A percentile compares a stretch with the other conserved stretches of the same genome.
These are phyloP conservation scores for Drosophila robusta DNA, from an alignment of 2,888 invertebrate genomes.

Conservation along the genomic window DNA sequence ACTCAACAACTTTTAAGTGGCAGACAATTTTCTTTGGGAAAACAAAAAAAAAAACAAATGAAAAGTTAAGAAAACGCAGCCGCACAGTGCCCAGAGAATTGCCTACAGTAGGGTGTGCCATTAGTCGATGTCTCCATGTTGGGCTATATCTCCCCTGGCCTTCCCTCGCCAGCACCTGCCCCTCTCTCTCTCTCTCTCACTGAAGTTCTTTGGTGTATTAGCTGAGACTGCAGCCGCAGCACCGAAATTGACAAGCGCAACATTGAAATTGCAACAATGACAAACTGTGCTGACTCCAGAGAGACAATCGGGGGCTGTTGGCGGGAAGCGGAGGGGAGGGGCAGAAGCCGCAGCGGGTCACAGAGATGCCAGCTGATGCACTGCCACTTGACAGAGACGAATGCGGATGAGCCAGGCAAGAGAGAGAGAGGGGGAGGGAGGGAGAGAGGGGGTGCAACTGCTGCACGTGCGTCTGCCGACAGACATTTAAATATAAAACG, in stretches of 20 bases:
- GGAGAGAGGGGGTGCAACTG: slow-evolving; percentile 23
- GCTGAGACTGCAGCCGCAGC: slow-evolving; percentile 26
- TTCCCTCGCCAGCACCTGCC: too few relatives aligned
- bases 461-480: slow-evolving; percentile 75
- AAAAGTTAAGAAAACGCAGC: slow-evolving; percentile 17
- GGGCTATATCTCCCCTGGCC: neutral
- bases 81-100: slow-evolving; percentile 23
- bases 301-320: neutral
- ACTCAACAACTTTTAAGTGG: slow-evolving; percentile 34
- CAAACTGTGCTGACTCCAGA: slow-evolving; percentile 59
- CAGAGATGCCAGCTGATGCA: slow-evolving; percentile 47
- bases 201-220: slow-evolving; percentile 13
- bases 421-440: neutral
- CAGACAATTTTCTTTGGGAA: slow-evolving; percentile 26
- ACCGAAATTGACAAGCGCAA: slow-evolving; percentile 78
- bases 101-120: slow-evolving; percentile 30
- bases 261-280: slow-evolving; percentile 80
- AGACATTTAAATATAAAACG: slow-evolving; percentile 79
- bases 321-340: neutral
- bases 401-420: slow-evolving; percentile 50
- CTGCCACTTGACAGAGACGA: slow-evolving; percentile 78
- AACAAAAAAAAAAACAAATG: slow-evolving; percentile 8
- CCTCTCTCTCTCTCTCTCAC: neutral
- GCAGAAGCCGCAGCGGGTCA: slow-evolving; percentile 25
- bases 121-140: slow-evolving; percentile 39